A percentile compares a stretch with the other conserved stretches of the same genome.
phyloP scores from a whole-genome alignment of 1,140 invertebrate genomes.

The Mycetomoellerius zeteki region DNA sequence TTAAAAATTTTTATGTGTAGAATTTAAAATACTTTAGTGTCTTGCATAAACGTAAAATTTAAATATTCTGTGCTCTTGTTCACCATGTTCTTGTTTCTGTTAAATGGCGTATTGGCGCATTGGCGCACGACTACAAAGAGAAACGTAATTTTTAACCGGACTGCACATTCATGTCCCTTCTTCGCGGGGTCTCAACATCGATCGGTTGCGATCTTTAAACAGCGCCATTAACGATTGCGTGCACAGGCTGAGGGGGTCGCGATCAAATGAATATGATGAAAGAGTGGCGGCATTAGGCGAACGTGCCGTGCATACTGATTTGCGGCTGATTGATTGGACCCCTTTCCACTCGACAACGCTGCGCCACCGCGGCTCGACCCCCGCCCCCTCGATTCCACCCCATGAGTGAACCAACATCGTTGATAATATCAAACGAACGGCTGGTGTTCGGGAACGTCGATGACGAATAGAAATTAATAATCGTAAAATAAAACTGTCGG shows the following conservation, averaged over 20 bases:
- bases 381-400: slow-evolving; percentile 74
- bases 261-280: slow-evolving; percentile 87
- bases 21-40: not conserved
- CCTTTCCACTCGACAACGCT: slow-evolving; percentile 81
- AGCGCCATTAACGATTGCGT: slow-evolving; percentile 84
- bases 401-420: slow-evolving; percentile 79
- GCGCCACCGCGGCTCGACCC: slow-evolving; percentile 67
- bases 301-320: slow-evolving; percentile 87
- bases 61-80: not conserved
- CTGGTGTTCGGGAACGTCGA: slow-evolving; percentile 69
- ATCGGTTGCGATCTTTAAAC: slow-evolving; percentile 81
- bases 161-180: slow-evolving; percentile 17
- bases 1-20: not conserved
- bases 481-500: slow-evolving; percentile 42
- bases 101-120: not conserved
- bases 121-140: not conserved
- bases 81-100: not conserved
- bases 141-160: slow-evolving; percentile 42
- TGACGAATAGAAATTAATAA: slow-evolving; percentile 72
- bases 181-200: slow-evolving; percentile 64
- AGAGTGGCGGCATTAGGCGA: slow-evolving; percentile 86
- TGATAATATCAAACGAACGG: slow-evolving; percentile 81
- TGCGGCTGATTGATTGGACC: slow-evolving; percentile 87
- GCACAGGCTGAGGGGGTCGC: slow-evolving; percentile 79
- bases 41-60: not conserved